Conservation (phyloP, 2,113 vertebrate genomes). For the Euleptes europaea region DNA sequence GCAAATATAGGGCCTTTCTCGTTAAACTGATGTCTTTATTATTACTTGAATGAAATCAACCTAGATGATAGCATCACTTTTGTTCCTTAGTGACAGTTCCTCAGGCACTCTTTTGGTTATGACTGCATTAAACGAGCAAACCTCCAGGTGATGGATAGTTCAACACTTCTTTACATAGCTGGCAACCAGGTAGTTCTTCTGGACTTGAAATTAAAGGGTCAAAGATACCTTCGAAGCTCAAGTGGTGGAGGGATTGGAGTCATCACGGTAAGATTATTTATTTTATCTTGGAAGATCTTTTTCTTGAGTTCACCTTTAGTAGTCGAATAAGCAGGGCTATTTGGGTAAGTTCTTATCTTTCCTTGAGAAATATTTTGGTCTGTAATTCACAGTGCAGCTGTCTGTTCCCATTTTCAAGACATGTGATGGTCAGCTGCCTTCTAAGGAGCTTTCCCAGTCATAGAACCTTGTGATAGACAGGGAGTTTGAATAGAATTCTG, state of each 20-base stretch:
- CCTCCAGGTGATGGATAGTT: constrained; percentile 82
- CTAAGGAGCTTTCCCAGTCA: not conserved
- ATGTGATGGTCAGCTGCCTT: not conserved
- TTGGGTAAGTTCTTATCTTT: not conserved
- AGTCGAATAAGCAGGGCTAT: not conserved
- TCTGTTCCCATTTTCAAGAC: not conserved
- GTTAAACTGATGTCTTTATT: constrained; percentile 3
- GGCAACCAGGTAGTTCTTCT: constrained; percentile 87
- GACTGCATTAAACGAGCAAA: constrained; percentile 86
- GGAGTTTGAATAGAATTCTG: too few relatives aligned
- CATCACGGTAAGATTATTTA: constrained; percentile 76
- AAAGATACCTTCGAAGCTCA: constrained; percentile 84
- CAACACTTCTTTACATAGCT: constrained; percentile 83
- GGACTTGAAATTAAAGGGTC: constrained; percentile 77
- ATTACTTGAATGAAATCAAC: constrained; percentile 6
- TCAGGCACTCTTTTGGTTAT: constrained; percentile 93
- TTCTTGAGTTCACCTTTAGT: not conserved
- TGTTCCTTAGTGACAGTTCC: constrained; percentile 67
- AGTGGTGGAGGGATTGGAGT: constrained; percentile 84
- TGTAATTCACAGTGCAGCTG: not conserved
- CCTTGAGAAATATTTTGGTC: not conserved
- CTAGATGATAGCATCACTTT: constrained; percentile 11
- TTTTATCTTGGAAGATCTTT: not conserved
- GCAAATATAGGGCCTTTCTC: not conserved
- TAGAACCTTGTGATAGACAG: too few relatives aligned